Evolutionary conservation across 2,888 invertebrate species (phyloP).

Genomic region (Sclerodermus sp.): DNA sequence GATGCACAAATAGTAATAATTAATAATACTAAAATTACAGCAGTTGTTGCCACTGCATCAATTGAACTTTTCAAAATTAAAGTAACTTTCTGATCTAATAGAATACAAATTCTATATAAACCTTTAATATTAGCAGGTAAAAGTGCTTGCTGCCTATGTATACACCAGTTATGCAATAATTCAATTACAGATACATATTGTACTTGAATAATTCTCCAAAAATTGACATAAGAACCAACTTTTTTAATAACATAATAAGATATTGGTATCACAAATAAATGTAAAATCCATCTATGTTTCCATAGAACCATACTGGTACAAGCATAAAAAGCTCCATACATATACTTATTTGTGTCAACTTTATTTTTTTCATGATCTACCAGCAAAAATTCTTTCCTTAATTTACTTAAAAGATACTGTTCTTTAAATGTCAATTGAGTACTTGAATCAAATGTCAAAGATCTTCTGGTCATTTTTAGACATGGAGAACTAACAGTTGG

Average conservation of each 20-base stretch:
- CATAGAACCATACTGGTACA: constrained; percentile 83
- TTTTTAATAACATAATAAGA: constrained; percentile 68
- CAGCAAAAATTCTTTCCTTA: constrained; percentile 44
- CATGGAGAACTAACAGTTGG: constrained; percentile 1
- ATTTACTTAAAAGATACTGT: constrained; percentile 45
- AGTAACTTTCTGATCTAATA: constrained; percentile 66
- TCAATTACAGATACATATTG: constrained; percentile 55
- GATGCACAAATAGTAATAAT: constrained; percentile 77
- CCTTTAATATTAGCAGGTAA: constrained; percentile 79
- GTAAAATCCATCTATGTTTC: constrained; percentile 82
- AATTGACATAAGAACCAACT: constrained; percentile 55
- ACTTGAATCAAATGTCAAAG: constrained; percentile 45
- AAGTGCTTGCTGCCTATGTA: constrained; percentile 68
- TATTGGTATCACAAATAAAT: constrained; percentile 76
- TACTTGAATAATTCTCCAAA: constrained; percentile 54
- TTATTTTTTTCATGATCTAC: constrained; percentile 42
- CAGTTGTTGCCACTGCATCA: constrained; percentile 82
- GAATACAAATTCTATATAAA: constrained; percentile 69
- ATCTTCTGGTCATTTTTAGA: constrained; percentile 27
- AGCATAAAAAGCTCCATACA: constrained; percentile 78
- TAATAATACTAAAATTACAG: constrained; percentile 84
- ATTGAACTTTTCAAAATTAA: constrained; percentile 73
- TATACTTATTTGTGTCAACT: constrained; percentile 60
- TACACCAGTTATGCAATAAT: constrained; percentile 64
- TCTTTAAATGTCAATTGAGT: constrained; percentile 28